These are phyloP conservation scores for Karalla daura DNA, from an alignment of 2,797 vertebrate species.

Conservation along the genomic window DNA sequence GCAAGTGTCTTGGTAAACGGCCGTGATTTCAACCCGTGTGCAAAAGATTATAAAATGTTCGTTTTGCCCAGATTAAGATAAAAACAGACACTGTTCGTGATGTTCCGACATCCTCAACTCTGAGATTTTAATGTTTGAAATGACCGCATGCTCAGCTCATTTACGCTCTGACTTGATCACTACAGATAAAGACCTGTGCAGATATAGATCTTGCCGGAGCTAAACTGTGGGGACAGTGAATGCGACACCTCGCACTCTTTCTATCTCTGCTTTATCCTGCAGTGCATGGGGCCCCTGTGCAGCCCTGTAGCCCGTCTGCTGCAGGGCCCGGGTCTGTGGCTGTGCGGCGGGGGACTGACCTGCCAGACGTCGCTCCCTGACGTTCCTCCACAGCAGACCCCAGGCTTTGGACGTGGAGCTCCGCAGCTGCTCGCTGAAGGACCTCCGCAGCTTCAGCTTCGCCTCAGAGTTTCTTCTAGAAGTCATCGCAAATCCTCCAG, in stretches of 20 bases:
- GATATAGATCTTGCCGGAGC: too few species aligned
- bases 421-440: slow-evolving; percentile 91
- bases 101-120: too few species aligned
- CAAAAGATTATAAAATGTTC: not conserved
- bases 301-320: too few species aligned
- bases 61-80: not conserved
- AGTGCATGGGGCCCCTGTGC: too few species aligned
- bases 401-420: slow-evolving; percentile 91
- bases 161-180: too few species aligned
- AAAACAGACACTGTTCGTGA: too few species aligned
- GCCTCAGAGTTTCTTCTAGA: slow-evolving; percentile 78
- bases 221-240: too few species aligned
- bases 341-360: slow-evolving; percentile 84
- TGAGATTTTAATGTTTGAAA: too few species aligned
- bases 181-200: too few species aligned
- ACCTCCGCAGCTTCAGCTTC: slow-evolving; percentile 86
- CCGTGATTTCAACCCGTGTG: not conserved
- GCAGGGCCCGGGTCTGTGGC: not conserved
- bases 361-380: slow-evolving; percentile 91
- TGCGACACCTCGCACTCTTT: too few species aligned
- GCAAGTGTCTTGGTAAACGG: not conserved
- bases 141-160: too few species aligned
- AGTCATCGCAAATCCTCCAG: slow-evolving; percentile 82
- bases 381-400: slow-evolving; percentile 91
- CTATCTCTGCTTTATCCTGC: too few species aligned